phyloP scores from a whole-genome alignment of 1,140 invertebrate species.

The Sarcophaga peregrina region DNA sequence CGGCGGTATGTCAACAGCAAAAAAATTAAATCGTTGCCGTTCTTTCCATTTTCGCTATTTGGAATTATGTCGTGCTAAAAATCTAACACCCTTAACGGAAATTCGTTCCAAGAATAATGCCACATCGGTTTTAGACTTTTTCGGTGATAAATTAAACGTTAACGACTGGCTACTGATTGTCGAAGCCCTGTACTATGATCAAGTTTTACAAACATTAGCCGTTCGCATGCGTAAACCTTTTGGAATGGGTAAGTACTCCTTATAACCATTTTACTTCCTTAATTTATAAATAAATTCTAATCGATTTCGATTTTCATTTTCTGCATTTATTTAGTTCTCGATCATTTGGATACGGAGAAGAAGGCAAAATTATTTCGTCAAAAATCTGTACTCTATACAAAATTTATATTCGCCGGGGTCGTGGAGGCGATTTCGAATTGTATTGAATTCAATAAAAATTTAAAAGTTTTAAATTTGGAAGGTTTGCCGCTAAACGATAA shows the following conservation, averaged over 20 bases:
- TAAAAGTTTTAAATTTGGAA: constrained; percentile 72
- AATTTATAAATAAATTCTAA: neutral
- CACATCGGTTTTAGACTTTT: constrained; percentile 69
- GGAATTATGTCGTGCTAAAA: constrained; percentile 62
- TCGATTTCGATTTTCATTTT: constrained; percentile 7
- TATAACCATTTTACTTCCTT: neutral
- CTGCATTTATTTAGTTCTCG: constrained; percentile 58
- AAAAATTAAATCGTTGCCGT: constrained; percentile 50
- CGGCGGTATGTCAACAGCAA: constrained; percentile 23
- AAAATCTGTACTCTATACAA: constrained; percentile 68
- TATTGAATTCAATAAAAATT: constrained; percentile 67
- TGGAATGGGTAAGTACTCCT: constrained; percentile 51
- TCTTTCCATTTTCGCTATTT: constrained; percentile 63
- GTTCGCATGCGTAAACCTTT: constrained; percentile 65
- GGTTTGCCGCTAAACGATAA: constrained; percentile 71
- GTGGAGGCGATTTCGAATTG: constrained; percentile 70
- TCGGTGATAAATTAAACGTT: constrained; percentile 72
- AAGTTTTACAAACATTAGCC: constrained; percentile 69
- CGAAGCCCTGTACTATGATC: constrained; percentile 71
- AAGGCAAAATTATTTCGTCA: constrained; percentile 68
- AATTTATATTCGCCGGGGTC: constrained; percentile 68
- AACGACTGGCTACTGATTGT: constrained; percentile 74
- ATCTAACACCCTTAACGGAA: constrained; percentile 55
- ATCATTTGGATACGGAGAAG: constrained; percentile 70
- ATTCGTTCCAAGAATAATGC: constrained; percentile 65